Conservation (phyloP, 92 coral and sea anemone genomes). For the Palythoa grandis region DNA sequence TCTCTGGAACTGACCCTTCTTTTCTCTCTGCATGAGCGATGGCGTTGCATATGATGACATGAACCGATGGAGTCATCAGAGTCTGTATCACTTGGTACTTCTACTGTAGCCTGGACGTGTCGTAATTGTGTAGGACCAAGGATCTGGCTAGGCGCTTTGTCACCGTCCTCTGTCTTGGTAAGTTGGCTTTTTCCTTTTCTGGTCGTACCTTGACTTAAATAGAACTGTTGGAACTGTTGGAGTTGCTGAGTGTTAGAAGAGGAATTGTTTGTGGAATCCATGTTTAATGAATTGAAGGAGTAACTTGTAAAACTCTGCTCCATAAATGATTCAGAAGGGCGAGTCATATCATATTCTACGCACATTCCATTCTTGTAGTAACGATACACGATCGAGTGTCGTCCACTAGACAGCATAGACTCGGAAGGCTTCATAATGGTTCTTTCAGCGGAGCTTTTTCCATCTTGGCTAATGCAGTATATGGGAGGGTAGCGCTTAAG, state of each 20-base stretch:
- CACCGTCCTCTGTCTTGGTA: not conserved
- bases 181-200: not conserved
- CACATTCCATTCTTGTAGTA: not conserved
- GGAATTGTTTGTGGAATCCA: not conserved
- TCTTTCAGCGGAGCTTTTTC: not conserved
- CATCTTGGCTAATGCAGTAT: not conserved
- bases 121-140: not conserved
- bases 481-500: not conserved
- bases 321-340: not conserved
- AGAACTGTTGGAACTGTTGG: not conserved
- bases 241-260: no score
- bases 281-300: not conserved
- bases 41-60: not conserved
- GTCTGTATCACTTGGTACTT: not conserved
- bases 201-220: not conserved
- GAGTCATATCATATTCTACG: conserved; percentile 6
- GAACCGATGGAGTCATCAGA: not conserved
- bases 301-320: conserved; percentile 31
- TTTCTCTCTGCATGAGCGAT: not conserved
- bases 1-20: not conserved
- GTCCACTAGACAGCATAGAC: conserved; percentile 27
- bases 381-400: conserved; percentile 2
- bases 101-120: not conserved
- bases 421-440: conserved; percentile 22
- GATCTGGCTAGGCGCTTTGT: not conserved